Percentiles rank a stretch among this genome's conserved stretches.
These are phyloP conservation scores for Baccha elongata DNA, from an alignment of 2,888 invertebrate species.

Conservation along the genomic window DNA sequence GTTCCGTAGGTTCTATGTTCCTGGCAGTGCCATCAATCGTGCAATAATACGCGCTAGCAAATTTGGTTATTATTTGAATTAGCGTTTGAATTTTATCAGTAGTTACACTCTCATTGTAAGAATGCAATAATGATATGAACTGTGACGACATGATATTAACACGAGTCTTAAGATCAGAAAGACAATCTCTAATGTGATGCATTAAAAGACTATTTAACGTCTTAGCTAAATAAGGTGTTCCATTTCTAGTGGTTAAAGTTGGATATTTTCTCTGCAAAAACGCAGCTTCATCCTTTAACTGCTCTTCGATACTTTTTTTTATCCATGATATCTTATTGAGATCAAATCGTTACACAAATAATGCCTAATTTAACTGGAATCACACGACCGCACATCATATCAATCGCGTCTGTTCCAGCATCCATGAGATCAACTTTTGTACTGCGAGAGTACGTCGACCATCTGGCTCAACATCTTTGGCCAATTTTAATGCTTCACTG, in stretches of 20 bases:
- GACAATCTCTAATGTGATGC: constrained; percentile 99
- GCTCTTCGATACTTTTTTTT: constrained; percentile 93
- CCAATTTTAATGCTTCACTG: constrained; percentile 97
- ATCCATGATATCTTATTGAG: constrained; percentile 98
- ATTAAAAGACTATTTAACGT: constrained; percentile 97
- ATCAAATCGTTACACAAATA: constrained; percentile 98
- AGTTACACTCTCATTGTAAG: constrained; percentile 99
- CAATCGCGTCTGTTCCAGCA: constrained; percentile 99
- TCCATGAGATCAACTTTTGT: constrained; percentile 99
- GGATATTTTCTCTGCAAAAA: constrained; percentile 99
- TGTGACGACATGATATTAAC: constrained; percentile 99
- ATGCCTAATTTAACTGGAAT: constrained; percentile 99
- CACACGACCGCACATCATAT: constrained; percentile 97
- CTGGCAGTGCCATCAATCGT: constrained; percentile 99
- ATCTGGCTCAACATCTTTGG: constrained; percentile 98
- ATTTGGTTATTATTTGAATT: constrained; percentile 98
- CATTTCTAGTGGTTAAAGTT: constrained; percentile 97
- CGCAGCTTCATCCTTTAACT: constrained; percentile 96
- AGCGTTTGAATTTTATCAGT: constrained; percentile 97
- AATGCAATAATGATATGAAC: constrained; percentile 96
- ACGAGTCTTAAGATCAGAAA: constrained; percentile 98
- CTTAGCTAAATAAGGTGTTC: constrained; percentile 97
- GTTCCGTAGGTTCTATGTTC: constrained; percentile 98
- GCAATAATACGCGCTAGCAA: constrained; percentile 98
- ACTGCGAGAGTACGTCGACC: constrained; percentile 98